Evolutionary conservation across 2,797 vertebrate genomes (phyloP).

Genomic region (Enteromius treurensis): DNA sequence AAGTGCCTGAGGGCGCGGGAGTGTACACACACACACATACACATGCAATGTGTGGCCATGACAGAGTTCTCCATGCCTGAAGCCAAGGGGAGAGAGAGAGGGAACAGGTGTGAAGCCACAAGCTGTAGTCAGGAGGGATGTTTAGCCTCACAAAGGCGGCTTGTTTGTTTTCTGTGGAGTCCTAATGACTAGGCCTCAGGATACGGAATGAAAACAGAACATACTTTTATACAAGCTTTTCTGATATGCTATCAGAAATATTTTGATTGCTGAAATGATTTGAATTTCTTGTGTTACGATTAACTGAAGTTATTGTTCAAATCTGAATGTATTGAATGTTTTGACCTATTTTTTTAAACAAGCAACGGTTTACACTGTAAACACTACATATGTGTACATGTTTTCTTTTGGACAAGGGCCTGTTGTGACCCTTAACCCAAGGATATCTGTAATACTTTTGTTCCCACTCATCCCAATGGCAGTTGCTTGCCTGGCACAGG

Average conservation of each 20-base stretch:
- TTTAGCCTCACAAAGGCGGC: conserved; percentile 56
- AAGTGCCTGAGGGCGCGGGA: conserved; percentile 43
- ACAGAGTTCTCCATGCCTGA: conserved; percentile 51
- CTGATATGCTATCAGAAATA: conserved; percentile 1
- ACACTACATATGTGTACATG: background rate
- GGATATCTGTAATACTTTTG: background rate
- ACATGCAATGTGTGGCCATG: conserved; percentile 43
- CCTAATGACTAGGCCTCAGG: conserved; percentile 43
- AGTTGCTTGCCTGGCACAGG: background rate
- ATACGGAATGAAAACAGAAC: conserved; percentile 9
- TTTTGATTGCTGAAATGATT: conserved; percentile 4
- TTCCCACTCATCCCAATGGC: background rate
- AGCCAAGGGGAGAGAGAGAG: conserved; percentile 32
- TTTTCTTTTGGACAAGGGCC: background rate
- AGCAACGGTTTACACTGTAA: background rate
- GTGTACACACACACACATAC: conserved; percentile 8
- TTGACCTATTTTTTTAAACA: background rate
- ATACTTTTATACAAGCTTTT: conserved; percentile 14
- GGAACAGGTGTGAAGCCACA: conserved; percentile 62
- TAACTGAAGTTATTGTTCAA: background rate
- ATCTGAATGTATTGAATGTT: background rate
- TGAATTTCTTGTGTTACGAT: background rate
- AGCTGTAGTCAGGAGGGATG: conserved; percentile 56
- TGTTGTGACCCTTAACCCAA: background rate
- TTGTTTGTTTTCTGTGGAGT: conserved; percentile 57